A percentile compares a stretch with the other conserved stretches of the same genome.
These are phyloP conservation scores for Lycopodina hypogea DNA, from an alignment of 37 sponge, comb jelly and placozoan species.

Conservation along the genomic window DNA sequence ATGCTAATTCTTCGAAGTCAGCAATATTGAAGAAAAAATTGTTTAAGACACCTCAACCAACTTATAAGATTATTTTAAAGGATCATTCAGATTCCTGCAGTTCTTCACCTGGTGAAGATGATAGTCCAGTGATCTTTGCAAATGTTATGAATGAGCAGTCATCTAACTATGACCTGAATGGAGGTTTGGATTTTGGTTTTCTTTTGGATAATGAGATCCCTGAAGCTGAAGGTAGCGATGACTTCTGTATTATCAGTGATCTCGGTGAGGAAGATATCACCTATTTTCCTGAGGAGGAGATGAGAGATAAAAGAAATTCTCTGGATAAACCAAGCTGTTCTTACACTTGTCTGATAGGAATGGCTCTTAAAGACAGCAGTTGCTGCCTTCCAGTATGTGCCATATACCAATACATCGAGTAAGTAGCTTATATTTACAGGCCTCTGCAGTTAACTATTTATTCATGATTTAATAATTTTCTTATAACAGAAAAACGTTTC, in stretches of 20 bases:
- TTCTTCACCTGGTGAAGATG: not conserved
- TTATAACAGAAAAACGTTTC: conserved; percentile 54
- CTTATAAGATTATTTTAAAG: conserved; percentile 1
- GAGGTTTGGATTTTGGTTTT: not conserved
- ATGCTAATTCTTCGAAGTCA: not conserved
- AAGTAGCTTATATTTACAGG: conserved; percentile 21
- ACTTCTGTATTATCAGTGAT: not conserved
- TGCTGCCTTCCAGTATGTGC: conserved; percentile 65
- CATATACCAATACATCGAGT: conserved; percentile 75
- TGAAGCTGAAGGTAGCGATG: not conserved
- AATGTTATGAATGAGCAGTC: not conserved
- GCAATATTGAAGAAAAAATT: not conserved
- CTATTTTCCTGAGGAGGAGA: too few species aligned
- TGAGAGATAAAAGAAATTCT: not conserved
- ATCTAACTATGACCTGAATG: not conserved
- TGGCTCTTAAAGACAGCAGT: conserved; percentile 61
- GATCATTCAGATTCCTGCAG: not conserved
- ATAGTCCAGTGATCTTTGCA: conserved; percentile 1
- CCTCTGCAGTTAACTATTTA: not conserved
- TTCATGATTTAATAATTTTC: not conserved
- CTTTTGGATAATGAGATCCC: not conserved
- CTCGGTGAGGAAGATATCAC: not conserved
- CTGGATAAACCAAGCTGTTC: conserved; percentile 55
- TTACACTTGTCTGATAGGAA: conserved; percentile 77
- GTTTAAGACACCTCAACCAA: not conserved